Percentiles rank a stretch among this genome's conserved stretches.
Conservation (phyloP, 2,888 invertebrate genomes). For the Argynnis bischoffii region DNA sequence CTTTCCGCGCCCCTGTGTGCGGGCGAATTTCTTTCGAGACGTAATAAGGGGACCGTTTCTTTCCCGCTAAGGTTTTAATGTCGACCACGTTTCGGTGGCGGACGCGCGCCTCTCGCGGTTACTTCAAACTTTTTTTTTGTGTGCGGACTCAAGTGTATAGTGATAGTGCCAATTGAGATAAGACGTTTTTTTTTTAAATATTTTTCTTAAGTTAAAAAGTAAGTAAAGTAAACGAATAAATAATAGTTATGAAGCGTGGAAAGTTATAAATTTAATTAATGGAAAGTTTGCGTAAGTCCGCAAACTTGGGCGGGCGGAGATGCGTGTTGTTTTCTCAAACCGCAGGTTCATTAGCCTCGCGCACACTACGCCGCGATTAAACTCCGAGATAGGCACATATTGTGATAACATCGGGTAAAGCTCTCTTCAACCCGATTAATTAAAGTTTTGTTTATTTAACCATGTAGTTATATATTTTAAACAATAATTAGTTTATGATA, state of each 20-base stretch:
- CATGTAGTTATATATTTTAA: conserved; percentile 13
- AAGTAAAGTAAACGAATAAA: conserved; percentile 27
- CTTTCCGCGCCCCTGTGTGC: conserved; percentile 76
- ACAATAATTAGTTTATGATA: conserved; percentile 2
- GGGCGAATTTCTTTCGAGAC: conserved; percentile 81
- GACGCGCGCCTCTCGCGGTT: conserved; percentile 80
- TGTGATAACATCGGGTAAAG: conserved; percentile 62
- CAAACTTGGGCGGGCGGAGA: conserved; percentile 59
- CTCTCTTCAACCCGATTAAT: conserved; percentile 60
- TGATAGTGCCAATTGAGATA: conserved; percentile 46
- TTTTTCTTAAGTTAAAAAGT: conserved; percentile 34
- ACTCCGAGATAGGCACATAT: conserved; percentile 68
- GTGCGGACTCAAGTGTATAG: conserved; percentile 56
- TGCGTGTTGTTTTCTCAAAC: conserved; percentile 73
- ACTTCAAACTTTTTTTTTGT: conserved; percentile 60
- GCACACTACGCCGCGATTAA: conserved; percentile 73
- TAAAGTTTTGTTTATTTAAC: conserved; percentile 55
- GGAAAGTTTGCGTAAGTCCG: conserved; percentile 67
- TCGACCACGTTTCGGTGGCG: conserved; percentile 81
- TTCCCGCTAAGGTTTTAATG: conserved; percentile 83
- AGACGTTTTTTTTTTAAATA: conserved; percentile 35
- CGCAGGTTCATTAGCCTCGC: conserved; percentile 78
- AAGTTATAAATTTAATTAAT: conserved; percentile 58
- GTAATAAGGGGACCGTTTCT: conserved; percentile 83
- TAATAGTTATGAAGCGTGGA: conserved; percentile 21